A percentile compares a stretch with the other conserved stretches of the same genome.
phyloP scores from a whole-genome alignment of 2,113 vertebrate genomes.

The Peromyscus polionotus region DNA sequence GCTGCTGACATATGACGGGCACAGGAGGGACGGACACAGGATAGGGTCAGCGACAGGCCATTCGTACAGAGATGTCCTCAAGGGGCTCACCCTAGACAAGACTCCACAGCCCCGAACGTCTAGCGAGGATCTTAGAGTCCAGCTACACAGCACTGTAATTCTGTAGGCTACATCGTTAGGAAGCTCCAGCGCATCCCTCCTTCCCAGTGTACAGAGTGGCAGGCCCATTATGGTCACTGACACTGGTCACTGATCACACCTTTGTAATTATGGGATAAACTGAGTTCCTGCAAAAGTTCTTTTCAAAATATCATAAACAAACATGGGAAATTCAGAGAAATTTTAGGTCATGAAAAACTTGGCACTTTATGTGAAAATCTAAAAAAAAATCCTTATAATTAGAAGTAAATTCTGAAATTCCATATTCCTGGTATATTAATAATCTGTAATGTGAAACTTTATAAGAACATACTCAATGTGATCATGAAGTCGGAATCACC shows the following conservation, averaged over 20 bases:
- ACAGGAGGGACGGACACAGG: too few species aligned
- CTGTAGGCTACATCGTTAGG: neutral
- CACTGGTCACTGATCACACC: neutral
- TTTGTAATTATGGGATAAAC: neutral
- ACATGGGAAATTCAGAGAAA: neutral
- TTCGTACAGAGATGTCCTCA: neutral
- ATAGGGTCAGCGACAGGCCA: too few species aligned
- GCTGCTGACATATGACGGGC: neutral
- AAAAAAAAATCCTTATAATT: neutral
- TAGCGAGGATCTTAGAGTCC: neutral
- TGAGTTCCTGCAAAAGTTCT: neutral
- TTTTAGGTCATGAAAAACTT: neutral
- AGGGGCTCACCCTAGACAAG: neutral
- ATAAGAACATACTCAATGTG: neutral
- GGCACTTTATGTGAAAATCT: neutral
- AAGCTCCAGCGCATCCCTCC: neutral
- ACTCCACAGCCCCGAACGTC: neutral
- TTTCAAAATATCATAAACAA: conserved; percentile 26
- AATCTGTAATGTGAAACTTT: neutral
- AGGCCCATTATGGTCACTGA: neutral
- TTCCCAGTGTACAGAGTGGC: neutral
- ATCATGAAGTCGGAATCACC: neutral
- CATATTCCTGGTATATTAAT: neutral
- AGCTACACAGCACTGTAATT: neutral
- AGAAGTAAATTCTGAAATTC: conserved; percentile 50